Evolutionary conservation across 1,140 invertebrate genomes (phyloP).

Genomic region (Cydia strobilella): DNA sequence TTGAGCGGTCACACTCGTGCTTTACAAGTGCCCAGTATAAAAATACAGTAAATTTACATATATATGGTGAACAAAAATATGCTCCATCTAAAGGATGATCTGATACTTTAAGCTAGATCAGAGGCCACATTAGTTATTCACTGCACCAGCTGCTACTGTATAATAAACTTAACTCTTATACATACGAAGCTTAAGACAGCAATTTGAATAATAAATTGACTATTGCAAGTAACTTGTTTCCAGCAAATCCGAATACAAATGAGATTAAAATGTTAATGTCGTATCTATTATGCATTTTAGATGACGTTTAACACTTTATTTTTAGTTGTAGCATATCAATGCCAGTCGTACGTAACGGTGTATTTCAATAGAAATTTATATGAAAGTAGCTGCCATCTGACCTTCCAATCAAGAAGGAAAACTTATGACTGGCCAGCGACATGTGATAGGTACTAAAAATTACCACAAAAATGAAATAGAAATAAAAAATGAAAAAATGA

Average conservation of each 20-base stretch:
- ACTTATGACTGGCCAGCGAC: too few relatives aligned
- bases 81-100: neutral
- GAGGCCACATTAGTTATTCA: conserved; percentile 22
- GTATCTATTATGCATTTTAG: neutral
- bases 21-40: too few relatives aligned
- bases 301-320: neutral
- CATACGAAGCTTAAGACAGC: conserved; percentile 15
- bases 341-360: neutral
- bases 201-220: conserved; percentile 20
- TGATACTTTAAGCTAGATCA: neutral
- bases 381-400: too few relatives aligned
- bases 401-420: too few relatives aligned
- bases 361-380: neutral
- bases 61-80: neutral
- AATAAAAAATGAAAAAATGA: too few relatives aligned
- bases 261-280: neutral
- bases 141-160: conserved; percentile 15
- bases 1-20: too few relatives aligned
- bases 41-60: too few relatives aligned
- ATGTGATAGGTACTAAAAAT: too few relatives aligned
- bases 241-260: conserved; percentile 7
- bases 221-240: conserved; percentile 18
- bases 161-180: conserved; percentile 23
- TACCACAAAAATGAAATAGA: too few relatives aligned
- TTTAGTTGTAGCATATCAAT: neutral